A percentile compares a stretch with the other conserved stretches of the same genome.
Conservation (phyloP, 2,888 invertebrate species). For the Chouioia cunea region DNA sequence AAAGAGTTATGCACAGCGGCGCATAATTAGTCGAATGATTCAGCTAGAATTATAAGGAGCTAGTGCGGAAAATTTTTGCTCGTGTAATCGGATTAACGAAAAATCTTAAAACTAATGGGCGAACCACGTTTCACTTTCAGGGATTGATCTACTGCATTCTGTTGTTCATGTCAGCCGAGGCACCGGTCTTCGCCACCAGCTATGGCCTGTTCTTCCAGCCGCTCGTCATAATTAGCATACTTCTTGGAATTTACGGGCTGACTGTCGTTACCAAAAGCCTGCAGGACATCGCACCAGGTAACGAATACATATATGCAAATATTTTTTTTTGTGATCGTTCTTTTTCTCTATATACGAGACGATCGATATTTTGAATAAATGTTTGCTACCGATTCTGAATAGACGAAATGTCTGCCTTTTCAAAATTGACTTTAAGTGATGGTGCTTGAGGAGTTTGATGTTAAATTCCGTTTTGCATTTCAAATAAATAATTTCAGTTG, state of each 20-base stretch:
- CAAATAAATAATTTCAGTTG: too few species aligned
- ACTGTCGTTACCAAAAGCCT: slow-evolving; percentile 75
- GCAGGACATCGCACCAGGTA: slow-evolving; percentile 66
- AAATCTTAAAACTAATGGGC: slow-evolving; percentile 28
- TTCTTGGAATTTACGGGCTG: slow-evolving; percentile 79
- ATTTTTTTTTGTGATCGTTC: too few species aligned
- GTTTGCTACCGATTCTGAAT: too few species aligned
- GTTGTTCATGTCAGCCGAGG: slow-evolving; percentile 59
- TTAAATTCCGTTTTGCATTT: too few species aligned
- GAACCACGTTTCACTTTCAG: slow-evolving; percentile 49
- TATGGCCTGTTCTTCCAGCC: slow-evolving; percentile 75
- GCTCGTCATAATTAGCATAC: slow-evolving; percentile 75
- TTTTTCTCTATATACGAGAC: neutral
- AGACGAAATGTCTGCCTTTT: neutral
- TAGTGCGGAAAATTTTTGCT: slow-evolving; percentile 8
- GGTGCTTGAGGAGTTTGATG: too few species aligned
- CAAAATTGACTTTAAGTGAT: neutral
- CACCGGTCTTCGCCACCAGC: slow-evolving; percentile 53
- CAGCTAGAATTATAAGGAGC: slow-evolving; percentile 23
- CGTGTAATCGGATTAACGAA: slow-evolving; percentile 34
- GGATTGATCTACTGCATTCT: slow-evolving; percentile 57
- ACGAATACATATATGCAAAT: slow-evolving; percentile 7
- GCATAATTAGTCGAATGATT: slow-evolving; percentile 32
- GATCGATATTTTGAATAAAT: too few species aligned
- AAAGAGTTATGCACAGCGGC: slow-evolving; percentile 40